A percentile compares a stretch with the other conserved stretches of the same genome.
phyloP scores from a whole-genome alignment of 2,113 vertebrate genomes.

The Bucco capensis region DNA sequence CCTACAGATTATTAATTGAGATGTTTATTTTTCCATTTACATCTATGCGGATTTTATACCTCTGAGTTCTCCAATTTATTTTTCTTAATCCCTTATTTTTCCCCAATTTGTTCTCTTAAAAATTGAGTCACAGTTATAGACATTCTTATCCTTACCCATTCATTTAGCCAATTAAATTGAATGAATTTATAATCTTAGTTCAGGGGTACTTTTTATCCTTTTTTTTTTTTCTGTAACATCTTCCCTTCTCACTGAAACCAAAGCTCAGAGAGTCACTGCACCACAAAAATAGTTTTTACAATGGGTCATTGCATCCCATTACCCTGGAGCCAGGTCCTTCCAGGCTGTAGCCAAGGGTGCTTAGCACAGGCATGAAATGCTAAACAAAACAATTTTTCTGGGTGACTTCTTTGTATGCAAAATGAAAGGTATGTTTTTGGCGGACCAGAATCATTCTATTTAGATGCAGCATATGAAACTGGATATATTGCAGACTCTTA shows the following conservation, averaged over 20 bases:
- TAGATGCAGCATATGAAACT: neutral
- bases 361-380: neutral
- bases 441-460: neutral
- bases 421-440: neutral
- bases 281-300: neutral
- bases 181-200: neutral
- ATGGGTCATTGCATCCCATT: neutral
- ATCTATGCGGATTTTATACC: neutral
- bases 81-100: neutral
- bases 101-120: neutral
- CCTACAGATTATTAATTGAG: neutral
- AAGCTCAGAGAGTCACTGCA: neutral
- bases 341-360: neutral
- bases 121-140: neutral
- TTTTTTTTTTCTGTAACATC: neutral
- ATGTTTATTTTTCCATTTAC: neutral
- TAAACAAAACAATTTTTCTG: neutral
- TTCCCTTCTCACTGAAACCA: neutral
- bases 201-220: neutral
- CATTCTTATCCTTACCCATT: neutral
- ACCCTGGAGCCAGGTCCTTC: neutral
- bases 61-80: neutral
- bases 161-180: neutral
- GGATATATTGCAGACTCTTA: neutral
- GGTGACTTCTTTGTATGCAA: neutral